Conservation (phyloP, 2,888 invertebrate genomes). For the Frankliniella fusca region DNA sequence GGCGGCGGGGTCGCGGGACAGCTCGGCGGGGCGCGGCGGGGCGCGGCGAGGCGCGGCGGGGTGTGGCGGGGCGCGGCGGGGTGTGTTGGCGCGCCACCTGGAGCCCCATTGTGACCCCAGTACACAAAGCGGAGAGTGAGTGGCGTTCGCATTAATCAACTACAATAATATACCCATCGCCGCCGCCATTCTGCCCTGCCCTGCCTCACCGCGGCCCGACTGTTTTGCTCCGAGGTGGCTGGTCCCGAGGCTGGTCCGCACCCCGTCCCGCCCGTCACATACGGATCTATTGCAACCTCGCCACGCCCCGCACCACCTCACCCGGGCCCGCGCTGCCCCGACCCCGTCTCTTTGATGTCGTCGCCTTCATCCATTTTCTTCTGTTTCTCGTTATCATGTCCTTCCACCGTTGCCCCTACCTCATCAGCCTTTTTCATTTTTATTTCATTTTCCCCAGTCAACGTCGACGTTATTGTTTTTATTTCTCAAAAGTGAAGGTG, state of each 20-base stretch:
- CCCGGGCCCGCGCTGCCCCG: not conserved
- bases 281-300: not conserved
- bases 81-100: not conserved
- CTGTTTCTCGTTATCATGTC: not conserved
- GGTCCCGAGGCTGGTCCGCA: not conserved
- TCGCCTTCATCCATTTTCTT: not conserved
- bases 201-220: not conserved
- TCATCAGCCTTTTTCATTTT: not conserved
- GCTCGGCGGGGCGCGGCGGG: not conserved
- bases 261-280: not conserved
- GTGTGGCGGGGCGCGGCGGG: not conserved
- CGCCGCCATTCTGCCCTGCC: not conserved
- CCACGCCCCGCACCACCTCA: too few species aligned
- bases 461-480: too few species aligned
- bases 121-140: too few species aligned
- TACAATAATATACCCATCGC: conserved; percentile 9
- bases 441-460: too few species aligned
- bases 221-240: not conserved
- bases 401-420: not conserved
- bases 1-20: not conserved
- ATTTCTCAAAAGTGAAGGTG: too few species aligned
- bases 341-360: too few species aligned
- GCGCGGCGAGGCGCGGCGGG: not conserved
- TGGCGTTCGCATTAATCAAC: not conserved
- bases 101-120: not conserved